Percentiles rank a stretch among this genome's conserved stretches.
Conservation (phyloP, 30 jellyfish, hydroid and myxozoan species). For the Turritopsis rubra region DNA sequence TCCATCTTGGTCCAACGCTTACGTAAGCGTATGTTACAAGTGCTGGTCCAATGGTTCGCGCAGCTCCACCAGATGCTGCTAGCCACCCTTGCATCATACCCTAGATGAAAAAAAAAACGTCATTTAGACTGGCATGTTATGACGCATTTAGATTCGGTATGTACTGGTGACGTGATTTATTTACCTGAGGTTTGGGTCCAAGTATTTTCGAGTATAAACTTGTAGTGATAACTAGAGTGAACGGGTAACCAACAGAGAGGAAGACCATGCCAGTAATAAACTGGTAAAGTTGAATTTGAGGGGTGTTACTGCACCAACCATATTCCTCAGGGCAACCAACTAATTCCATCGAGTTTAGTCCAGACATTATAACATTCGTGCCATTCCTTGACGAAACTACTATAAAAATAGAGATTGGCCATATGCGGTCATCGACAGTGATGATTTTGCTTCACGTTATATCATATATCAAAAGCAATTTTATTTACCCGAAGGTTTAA, state of each 20-base stretch:
- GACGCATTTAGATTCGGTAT: background rate
- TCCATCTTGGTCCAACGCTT: conserved; percentile 34
- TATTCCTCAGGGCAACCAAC: conserved; percentile 69
- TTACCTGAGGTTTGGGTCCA: conserved; percentile 38
- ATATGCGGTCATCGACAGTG: no score
- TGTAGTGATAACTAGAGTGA: conserved; percentile 38
- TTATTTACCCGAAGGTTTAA: conserved; percentile 24
- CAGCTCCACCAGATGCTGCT: conserved; percentile 47
- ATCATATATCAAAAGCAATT: background rate
- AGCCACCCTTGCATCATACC: conserved; percentile 38
- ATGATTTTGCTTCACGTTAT: background rate
- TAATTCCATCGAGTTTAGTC: background rate
- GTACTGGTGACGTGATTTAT: background rate
- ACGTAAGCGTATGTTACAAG: conserved; percentile 29
- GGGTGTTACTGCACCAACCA: conserved; percentile 60
- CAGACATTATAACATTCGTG: background rate
- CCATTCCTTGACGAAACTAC: background rate
- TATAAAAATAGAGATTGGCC: background rate
- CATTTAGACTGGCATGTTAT: background rate
- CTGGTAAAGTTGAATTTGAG: conserved; percentile 53
- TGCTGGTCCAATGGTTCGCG: conserved; percentile 36
- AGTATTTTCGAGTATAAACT: conserved; percentile 26
- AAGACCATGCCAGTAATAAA: conserved; percentile 45
- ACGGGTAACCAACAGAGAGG: conserved; percentile 58
- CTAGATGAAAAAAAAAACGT: conserved; percentile 14